phyloP scores from a whole-genome alignment of 2,113 vertebrate species.

The Aix galericulata region DNA sequence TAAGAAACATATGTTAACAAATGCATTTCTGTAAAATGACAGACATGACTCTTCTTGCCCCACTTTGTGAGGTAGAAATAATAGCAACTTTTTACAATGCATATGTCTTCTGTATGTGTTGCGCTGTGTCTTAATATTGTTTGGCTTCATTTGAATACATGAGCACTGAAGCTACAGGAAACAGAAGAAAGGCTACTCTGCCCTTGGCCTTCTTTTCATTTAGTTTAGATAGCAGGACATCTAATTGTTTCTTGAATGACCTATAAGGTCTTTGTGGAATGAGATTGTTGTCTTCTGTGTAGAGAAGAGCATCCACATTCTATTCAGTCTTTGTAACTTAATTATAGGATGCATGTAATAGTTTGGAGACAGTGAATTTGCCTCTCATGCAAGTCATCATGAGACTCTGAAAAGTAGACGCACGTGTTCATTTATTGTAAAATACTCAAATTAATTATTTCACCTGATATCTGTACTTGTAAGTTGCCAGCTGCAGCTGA shows the following conservation, averaged over 20 bases:
- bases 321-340: slow-evolving; percentile 80
- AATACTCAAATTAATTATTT: slow-evolving; percentile 83
- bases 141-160: slow-evolving; percentile 59
- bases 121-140: slow-evolving; percentile 44
- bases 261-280: slow-evolving; percentile 79
- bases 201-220: slow-evolving; percentile 64
- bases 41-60: neutral
- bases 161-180: slow-evolving; percentile 52
- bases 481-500: slow-evolving; percentile 71
- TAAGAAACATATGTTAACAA: neutral
- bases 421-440: slow-evolving; percentile 79
- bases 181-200: slow-evolving; percentile 45
- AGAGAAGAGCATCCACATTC: slow-evolving; percentile 76
- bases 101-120: neutral
- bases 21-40: neutral
- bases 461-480: slow-evolving; percentile 75
- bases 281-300: slow-evolving; percentile 81
- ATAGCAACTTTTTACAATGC: slow-evolving; percentile 22
- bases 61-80: slow-evolving; percentile 9
- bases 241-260: slow-evolving; percentile 83
- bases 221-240: slow-evolving; percentile 72
- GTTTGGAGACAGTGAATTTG: slow-evolving; percentile 82
- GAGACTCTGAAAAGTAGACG: slow-evolving; percentile 78
- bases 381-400: slow-evolving; percentile 72
- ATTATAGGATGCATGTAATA: slow-evolving; percentile 83